Percentiles rank a stretch among this genome's conserved stretches.
Conservation (phyloP, 1,140 invertebrate species). For the Lerema accius region DNA sequence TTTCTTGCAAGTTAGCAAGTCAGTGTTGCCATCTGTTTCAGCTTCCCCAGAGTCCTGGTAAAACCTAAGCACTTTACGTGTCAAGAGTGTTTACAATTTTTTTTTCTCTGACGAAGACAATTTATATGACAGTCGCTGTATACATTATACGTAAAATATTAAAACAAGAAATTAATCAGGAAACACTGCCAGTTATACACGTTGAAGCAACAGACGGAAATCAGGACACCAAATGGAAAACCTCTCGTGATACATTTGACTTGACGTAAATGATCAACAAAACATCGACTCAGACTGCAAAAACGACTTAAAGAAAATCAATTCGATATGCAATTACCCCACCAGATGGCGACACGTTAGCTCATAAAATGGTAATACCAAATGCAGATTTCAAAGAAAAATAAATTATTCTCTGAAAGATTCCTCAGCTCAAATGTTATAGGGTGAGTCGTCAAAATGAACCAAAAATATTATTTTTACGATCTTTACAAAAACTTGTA, state of each 20-base stretch:
- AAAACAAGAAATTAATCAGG: not conserved
- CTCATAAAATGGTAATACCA: constrained; percentile 32
- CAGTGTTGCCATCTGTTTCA: no score
- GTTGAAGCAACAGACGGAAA: constrained; percentile 15
- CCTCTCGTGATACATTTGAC: constrained; percentile 11
- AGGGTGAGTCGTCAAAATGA: constrained; percentile 39
- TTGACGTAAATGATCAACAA: constrained; percentile 23
- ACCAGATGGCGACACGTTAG: constrained; percentile 43
- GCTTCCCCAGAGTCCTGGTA: no score
- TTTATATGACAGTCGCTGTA: no score
- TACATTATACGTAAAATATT: not conserved
- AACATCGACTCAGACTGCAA: constrained; percentile 19
- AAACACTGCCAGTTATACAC: not conserved
- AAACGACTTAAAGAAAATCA: constrained; percentile 19
- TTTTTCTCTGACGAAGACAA: no score
- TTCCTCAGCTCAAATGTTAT: constrained; percentile 22
- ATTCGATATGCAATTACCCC: constrained; percentile 27
- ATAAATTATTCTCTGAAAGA: constrained; percentile 21
- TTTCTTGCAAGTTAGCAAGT: no score
- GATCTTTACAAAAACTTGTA: constrained; percentile 43
- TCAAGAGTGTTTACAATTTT: no score
- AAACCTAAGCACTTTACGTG: no score
- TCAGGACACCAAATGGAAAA: constrained; percentile 19
- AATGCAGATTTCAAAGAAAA: constrained; percentile 36
- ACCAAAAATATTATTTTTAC: constrained; percentile 56